phyloP scores from a whole-genome alignment of 2,797 vertebrate genomes.

The Picus viridis region DNA sequence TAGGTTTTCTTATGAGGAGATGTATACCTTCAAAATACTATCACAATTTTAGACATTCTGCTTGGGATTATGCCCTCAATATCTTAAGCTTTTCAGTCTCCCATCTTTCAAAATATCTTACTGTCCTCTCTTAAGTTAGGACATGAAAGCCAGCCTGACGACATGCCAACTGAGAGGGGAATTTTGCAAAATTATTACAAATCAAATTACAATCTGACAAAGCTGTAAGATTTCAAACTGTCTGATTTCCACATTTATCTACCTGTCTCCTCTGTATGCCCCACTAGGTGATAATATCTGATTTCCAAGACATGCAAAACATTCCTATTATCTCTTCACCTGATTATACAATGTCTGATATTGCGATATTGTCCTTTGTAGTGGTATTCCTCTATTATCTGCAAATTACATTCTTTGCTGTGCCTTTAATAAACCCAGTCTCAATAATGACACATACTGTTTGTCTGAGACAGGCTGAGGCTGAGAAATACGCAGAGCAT shows the following conservation, averaged over 20 bases:
- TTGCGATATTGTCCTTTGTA: background rate
- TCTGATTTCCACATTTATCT: background rate
- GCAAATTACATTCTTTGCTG: constrained; percentile 11
- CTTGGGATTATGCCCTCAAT: background rate
- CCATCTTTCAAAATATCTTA: background rate
- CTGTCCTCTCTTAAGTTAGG: background rate
- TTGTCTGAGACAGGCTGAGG: constrained; percentile 26
- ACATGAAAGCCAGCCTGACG: background rate
- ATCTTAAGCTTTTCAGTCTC: background rate
- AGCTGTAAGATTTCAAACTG: background rate
- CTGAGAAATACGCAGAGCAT: constrained; percentile 47
- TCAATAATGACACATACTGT: constrained; percentile 15
- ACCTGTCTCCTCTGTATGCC: background rate
- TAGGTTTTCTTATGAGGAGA: background rate
- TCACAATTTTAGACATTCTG: background rate
- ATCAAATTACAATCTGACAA: background rate
- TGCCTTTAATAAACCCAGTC: background rate
- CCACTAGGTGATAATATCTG: background rate
- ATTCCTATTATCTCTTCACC: background rate
- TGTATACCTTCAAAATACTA: background rate
- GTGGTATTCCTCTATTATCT: background rate
- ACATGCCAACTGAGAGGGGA: background rate
- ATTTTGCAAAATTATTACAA: constrained; percentile 7
- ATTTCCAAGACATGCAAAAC: background rate
- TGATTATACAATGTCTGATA: background rate